phyloP scores from a whole-genome alignment of 53 echinoderm and acorn worm genomes.

The Echinometra lucunter region DNA sequence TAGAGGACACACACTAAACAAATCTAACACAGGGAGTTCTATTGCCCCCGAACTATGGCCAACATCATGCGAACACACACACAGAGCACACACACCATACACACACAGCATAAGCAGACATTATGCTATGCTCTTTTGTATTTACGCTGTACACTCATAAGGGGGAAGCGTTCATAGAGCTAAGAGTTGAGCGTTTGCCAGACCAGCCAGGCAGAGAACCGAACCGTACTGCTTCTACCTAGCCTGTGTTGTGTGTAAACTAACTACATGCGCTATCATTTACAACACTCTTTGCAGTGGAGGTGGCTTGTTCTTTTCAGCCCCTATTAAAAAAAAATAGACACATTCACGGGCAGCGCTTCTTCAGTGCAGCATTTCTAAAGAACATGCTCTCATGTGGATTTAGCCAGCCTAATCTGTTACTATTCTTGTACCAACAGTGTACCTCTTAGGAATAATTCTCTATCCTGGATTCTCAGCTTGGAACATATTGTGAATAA shows the following conservation, averaged over 20 bases:
- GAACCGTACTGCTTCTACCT: conserved; percentile 22
- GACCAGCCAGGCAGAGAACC: conserved; percentile 20
- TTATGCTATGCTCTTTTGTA: conserved; percentile 59
- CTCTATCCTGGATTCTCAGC: background rate
- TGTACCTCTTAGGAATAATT: conserved; percentile 46
- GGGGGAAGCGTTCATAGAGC: conserved; percentile 34
- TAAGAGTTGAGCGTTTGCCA: conserved; percentile 40
- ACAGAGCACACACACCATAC: background rate
- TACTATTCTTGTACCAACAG: background rate
- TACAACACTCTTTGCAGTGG: conserved; percentile 54
- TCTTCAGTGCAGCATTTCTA: conserved; percentile 34
- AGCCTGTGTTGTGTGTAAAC: conserved; percentile 53
- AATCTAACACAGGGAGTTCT: conserved; percentile 42
- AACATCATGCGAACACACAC: background rate
- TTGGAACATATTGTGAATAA: conserved; percentile 45
- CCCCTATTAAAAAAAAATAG: conserved; percentile 44
- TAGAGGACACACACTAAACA: conserved; percentile 61
- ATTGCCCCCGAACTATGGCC: conserved; percentile 16
- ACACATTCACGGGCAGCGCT: conserved; percentile 15
- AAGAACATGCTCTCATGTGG: conserved; percentile 44
- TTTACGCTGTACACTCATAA: conserved; percentile 42
- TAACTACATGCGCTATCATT: conserved; percentile 62
- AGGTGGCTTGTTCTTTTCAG: conserved; percentile 67
- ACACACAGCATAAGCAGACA: conserved; percentile 55
- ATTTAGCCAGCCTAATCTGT: conserved; percentile 47